Base-by-base conservation (phyloP, 2,797 vertebrate species). In the Morelia viridis region DNA sequence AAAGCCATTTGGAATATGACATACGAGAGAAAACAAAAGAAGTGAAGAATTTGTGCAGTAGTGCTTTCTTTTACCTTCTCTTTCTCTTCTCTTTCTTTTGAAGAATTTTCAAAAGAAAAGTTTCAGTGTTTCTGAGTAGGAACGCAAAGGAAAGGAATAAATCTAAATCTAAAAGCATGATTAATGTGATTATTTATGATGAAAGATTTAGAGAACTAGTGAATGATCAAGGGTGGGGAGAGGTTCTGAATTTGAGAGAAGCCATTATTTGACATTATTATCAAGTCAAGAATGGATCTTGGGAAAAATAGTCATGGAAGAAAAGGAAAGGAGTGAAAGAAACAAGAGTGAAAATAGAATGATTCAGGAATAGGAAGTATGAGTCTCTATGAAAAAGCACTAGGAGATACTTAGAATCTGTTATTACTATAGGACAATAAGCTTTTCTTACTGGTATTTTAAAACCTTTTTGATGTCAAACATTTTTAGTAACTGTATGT, bases 391-490 rank as follows among this genome's bases (percentile, higher is more conserved):
- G 58, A 22, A 60, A 60, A 60, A 60, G 19, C 5, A 60, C 19
- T 5, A 60, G 17, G 19, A 60, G 58, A 22, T 53, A 53, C 50
- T 53, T 53, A 53, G 17, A 60, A 60, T 89, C 76, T 85, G 61
- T 65, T 60, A 65, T 92, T 89, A 89, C 50, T 3, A 13, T 68
- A 92, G 76, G 76, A 76, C 85, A 88, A 61, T 68, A 89, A 92
- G 80, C 80, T 31, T 92, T 61, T 62, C 84, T 92, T 92, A 89
- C 65, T 92, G 71, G 91, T 84, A 56, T 64, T 92, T 89, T 89
- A 85, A 89, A 35, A 11, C 31, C 15, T 31, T 89, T 89, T 58
- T 46, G 9, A 62, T 58, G 87, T 89, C 91, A 92, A 88, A 68
- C 68, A 64, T 92, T 84, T 71, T 92, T 88, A 28, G 58, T 88